phyloP scores from a whole-genome alignment of 53 echinoderm and acorn worm species.

The Echinarachnius parma region DNA sequence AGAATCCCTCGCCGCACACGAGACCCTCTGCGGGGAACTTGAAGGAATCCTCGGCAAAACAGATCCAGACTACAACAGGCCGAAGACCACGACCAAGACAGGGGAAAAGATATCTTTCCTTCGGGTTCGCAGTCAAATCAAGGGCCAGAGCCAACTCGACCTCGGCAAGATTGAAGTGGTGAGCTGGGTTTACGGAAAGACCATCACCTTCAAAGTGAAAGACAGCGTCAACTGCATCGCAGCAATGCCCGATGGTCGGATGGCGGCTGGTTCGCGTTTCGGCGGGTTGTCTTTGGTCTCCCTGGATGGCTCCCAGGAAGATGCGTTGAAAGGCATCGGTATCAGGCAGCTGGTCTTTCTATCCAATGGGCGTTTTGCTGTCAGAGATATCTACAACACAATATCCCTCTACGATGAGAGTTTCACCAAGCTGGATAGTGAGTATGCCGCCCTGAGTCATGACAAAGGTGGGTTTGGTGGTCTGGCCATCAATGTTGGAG shows the following conservation, averaged over 20 bases:
- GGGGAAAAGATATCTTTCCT: conserved; percentile 11
- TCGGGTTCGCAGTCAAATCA: background rate
- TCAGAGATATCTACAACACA: conserved; percentile 3
- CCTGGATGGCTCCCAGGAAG: background rate
- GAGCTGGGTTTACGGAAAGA: background rate
- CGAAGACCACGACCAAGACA: conserved; percentile 4
- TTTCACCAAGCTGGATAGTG: background rate
- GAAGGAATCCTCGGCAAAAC: conserved; percentile 5
- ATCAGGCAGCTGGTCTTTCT: conserved; percentile 9
- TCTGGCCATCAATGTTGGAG: background rate
- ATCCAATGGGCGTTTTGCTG: conserved; percentile 7
- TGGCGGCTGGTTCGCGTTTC: conserved; percentile 17
- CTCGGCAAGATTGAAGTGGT: conserved; percentile 9
- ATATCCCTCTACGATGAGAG: background rate
- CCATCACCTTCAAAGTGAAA: background rate
- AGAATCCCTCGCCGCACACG: conserved; percentile 17
- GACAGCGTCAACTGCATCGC: conserved; percentile 19
- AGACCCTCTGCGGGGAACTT: conserved; percentile 13
- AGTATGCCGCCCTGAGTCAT: too few species aligned
- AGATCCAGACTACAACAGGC: conserved; percentile 14
- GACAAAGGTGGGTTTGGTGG: conserved; percentile 22
- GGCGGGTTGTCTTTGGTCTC: background rate
- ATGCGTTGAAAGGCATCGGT: conserved; percentile 1
- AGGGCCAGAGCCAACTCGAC: conserved; percentile 5
- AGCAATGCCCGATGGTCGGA: conserved; percentile 21